Conservation (phyloP, 2,888 invertebrate genomes). For the Sesia bembeciformis region DNA sequence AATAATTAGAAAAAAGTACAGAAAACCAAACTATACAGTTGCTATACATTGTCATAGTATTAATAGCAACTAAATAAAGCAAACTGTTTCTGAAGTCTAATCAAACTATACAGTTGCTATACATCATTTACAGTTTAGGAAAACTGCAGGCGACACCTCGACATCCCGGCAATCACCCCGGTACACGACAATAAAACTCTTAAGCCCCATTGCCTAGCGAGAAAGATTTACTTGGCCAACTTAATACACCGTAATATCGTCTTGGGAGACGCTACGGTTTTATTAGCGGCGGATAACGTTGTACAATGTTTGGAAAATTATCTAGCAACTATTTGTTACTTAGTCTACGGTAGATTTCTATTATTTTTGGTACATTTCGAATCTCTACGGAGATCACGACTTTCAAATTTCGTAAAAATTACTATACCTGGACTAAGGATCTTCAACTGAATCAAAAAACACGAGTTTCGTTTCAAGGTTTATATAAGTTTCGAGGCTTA, state of each 20-base stretch:
- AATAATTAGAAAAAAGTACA: too few species aligned
- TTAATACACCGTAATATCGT: slow-evolving; percentile 63
- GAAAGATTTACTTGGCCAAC: slow-evolving; percentile 67
- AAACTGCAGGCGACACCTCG: slow-evolving; percentile 20
- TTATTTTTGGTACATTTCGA: too few species aligned
- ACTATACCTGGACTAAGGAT: too few species aligned
- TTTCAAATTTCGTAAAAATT: too few species aligned
- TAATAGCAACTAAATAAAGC: neutral
- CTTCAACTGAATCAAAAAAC: too few species aligned
- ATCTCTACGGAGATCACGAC: too few species aligned
- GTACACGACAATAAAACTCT: slow-evolving; percentile 63
- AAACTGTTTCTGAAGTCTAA: neutral
- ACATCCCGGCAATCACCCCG: slow-evolving; percentile 16
- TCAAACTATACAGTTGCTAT: slow-evolving; percentile 3
- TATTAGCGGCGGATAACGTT: slow-evolving; percentile 1
- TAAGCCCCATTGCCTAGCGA: slow-evolving; percentile 59
- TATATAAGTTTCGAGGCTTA: too few species aligned
- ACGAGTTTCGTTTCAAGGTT: too few species aligned
- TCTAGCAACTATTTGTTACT: neutral
- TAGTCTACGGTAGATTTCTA: too few species aligned
- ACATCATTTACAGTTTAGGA: slow-evolving; percentile 11
- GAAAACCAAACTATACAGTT: too few species aligned
- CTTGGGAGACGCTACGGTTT: neutral
- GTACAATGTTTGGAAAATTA: neutral
- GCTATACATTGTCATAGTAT: neutral